phyloP scores from a whole-genome alignment of 2,113 vertebrate genomes.

The Gasterosteus nipponicus region DNA sequence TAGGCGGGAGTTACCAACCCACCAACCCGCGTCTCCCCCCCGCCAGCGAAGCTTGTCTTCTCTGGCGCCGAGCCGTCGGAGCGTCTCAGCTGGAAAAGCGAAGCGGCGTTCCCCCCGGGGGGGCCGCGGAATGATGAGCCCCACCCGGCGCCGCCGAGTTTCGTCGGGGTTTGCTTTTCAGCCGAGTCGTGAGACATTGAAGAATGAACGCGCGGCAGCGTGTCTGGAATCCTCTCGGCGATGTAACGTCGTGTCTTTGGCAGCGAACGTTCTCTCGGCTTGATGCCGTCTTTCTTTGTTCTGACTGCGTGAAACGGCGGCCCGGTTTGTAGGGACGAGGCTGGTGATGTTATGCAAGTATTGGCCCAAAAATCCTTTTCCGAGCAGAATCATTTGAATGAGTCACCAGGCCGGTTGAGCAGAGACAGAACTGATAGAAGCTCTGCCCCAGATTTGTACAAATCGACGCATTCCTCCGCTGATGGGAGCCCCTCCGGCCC shows the following conservation, averaged over 20 bases:
- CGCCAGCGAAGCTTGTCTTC: constrained; percentile 72
- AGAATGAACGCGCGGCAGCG: neutral
- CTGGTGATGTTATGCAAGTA: neutral
- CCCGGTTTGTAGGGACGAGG: neutral
- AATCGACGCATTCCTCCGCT: neutral
- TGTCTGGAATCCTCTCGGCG: neutral
- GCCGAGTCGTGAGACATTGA: neutral
- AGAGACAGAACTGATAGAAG: neutral
- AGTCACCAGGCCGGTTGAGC: neutral
- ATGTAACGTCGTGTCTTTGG: neutral
- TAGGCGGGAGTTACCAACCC: constrained; percentile 58
- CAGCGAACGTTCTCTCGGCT: neutral
- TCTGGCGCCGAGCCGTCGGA: constrained; percentile 61
- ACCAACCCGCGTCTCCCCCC: constrained; percentile 39
- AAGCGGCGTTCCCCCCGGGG: constrained; percentile 65
- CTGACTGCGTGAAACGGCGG: neutral
- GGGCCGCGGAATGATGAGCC: neutral
- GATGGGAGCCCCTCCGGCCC: neutral
- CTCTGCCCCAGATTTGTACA: neutral
- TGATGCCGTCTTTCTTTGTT: neutral
- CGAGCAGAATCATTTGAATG: neutral
- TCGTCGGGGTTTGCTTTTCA: neutral
- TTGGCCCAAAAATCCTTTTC: neutral
- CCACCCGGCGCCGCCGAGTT: too few relatives aligned
- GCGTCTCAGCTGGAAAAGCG: constrained; percentile 65